Evolutionary conservation across 1,140 invertebrate genomes (phyloP).

Genomic region (Ostrea denselamellosa): DNA sequence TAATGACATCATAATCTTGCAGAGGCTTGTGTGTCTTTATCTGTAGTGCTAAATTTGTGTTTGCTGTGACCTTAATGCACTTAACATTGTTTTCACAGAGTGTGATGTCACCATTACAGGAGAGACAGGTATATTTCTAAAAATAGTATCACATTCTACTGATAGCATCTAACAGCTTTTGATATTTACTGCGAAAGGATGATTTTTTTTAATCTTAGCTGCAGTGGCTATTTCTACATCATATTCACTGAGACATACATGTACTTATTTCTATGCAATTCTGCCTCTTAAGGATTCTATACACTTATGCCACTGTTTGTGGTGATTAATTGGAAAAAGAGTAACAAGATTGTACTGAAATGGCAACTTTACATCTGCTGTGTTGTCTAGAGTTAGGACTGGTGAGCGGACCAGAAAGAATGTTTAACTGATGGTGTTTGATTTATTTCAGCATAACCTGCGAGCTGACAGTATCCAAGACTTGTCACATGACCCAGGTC

Average conservation of each 20-base stretch:
- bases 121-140: slow-evolving; percentile 8
- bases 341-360: too few relatives aligned
- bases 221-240: too few relatives aligned
- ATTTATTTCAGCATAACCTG: slow-evolving; percentile 60
- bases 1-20: background rate
- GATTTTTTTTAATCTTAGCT: too few relatives aligned
- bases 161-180: background rate
- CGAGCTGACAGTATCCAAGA: slow-evolving; percentile 75
- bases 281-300: too few relatives aligned
- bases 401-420: too few relatives aligned
- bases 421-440: background rate
- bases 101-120: slow-evolving; percentile 16
- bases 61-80: slow-evolving; percentile 17
- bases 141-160: background rate
- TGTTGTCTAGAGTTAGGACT: too few relatives aligned
- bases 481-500: slow-evolving; percentile 58
- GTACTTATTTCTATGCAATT: too few relatives aligned
- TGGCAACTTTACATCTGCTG: too few relatives aligned
- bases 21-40: background rate
- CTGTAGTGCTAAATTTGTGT: background rate
- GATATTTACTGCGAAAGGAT: too few relatives aligned
- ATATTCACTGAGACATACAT: too few relatives aligned
- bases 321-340: too few relatives aligned
- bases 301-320: too few relatives aligned
- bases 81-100: slow-evolving; percentile 37